These are phyloP conservation scores for Ochropacha duplaris DNA, from an alignment of 2,888 invertebrate species.

Conservation along the genomic window DNA sequence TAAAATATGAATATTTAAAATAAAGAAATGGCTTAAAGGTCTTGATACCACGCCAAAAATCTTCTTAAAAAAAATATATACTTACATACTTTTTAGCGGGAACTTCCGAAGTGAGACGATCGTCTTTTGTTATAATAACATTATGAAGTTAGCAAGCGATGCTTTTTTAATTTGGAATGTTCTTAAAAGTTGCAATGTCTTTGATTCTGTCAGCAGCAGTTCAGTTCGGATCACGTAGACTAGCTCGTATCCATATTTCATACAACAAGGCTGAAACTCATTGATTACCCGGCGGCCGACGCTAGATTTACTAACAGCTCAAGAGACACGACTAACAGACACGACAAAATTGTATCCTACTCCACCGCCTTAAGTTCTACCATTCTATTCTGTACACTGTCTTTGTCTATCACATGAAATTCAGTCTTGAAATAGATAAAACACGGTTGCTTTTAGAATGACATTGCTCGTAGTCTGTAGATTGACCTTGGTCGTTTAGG, in stretches of 20 bases:
- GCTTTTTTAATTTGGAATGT: constrained; percentile 11
- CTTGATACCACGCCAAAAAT: too few relatives aligned
- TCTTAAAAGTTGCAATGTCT: constrained; percentile 6
- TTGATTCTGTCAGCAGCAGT: constrained; percentile 30
- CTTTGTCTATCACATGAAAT: constrained; percentile 22
- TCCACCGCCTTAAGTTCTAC: constrained; percentile 18
- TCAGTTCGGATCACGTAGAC: constrained; percentile 47
- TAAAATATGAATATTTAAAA: too few relatives aligned
- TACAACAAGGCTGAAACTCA: constrained; percentile 59
- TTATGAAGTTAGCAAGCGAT: too few relatives aligned
- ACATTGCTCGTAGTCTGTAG: constrained; percentile 40
- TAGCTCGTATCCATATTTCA: constrained; percentile 57
- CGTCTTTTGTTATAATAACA: too few relatives aligned
- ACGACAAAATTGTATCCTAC: constrained; percentile 40
- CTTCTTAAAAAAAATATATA: too few relatives aligned
- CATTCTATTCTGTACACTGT: constrained; percentile 25
- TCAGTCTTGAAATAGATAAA: constrained; percentile 19
- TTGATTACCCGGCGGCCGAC: constrained; percentile 64
- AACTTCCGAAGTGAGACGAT: too few relatives aligned
- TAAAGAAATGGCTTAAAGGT: too few relatives aligned
- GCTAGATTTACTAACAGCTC: constrained; percentile 26
- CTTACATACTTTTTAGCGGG: too few relatives aligned
- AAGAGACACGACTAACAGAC: constrained; percentile 19
- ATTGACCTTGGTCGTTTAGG: constrained; percentile 68
- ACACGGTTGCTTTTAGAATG: constrained; percentile 35